A percentile compares a stretch with the other conserved stretches of the same genome.
These are phyloP conservation scores for Coelopa frigida DNA, from an alignment of 1,140 invertebrate genomes.

Conservation along the genomic window DNA sequence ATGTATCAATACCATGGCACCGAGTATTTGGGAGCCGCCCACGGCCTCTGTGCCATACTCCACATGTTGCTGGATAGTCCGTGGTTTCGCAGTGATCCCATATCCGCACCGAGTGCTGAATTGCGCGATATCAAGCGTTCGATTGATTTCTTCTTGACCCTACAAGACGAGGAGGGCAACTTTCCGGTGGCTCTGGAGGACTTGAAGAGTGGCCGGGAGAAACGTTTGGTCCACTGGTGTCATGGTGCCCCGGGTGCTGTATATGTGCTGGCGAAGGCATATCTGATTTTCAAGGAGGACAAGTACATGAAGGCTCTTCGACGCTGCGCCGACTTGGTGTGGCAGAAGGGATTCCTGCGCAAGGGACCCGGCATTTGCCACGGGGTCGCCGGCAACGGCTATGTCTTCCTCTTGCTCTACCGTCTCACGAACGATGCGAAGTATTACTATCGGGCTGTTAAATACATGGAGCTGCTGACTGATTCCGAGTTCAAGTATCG, in stretches of 20 bases:
- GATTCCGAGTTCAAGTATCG: conserved; percentile 57
- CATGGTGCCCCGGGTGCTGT: conserved; percentile 76
- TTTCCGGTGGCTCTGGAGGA: conserved; percentile 74
- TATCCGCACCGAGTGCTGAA: conserved; percentile 51
- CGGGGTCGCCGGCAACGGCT: conserved; percentile 77
- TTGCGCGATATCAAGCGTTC: conserved; percentile 48
- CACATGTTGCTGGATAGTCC: conserved; percentile 48
- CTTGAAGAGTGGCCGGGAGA: conserved; percentile 44
- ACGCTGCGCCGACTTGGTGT: conserved; percentile 65
- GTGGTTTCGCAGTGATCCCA: conserved; percentile 37
- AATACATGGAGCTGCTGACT: conserved; percentile 72
- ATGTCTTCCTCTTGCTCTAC: conserved; percentile 74
- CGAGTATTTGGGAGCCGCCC: conserved; percentile 78
- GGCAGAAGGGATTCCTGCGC: conserved; percentile 69
- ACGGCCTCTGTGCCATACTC: conserved; percentile 63
- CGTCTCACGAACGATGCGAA: conserved; percentile 64
- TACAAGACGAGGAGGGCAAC: conserved; percentile 63
- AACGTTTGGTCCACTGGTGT: conserved; percentile 79
- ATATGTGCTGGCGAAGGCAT: conserved; percentile 76
- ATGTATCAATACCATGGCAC: conserved; percentile 84
- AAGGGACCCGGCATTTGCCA: conserved; percentile 83
- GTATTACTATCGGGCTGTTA: conserved; percentile 64
- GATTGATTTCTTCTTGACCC: conserved; percentile 55
- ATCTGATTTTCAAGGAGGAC: conserved; percentile 63
- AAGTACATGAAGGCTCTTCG: conserved; percentile 65